Conservation (phyloP, 2,113 vertebrate genomes). For the Alaudala cheleensis region DNA sequence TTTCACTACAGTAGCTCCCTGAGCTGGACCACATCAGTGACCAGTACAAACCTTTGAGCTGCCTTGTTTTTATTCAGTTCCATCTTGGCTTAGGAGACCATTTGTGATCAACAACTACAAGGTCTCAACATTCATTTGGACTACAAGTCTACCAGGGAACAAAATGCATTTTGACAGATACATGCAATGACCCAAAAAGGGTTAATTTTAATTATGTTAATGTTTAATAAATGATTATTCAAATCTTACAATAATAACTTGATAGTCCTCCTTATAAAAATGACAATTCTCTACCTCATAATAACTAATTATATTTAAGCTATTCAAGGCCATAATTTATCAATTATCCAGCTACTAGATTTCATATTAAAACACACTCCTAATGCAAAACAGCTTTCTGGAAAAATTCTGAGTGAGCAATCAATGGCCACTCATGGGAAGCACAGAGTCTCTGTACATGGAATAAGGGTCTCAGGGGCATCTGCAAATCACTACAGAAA, state of each 20-base stretch:
- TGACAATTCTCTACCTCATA: background rate
- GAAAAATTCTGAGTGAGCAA: background rate
- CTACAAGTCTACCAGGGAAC: background rate
- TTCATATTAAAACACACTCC: background rate
- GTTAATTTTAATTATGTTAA: background rate
- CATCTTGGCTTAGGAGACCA: background rate
- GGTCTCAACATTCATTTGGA: background rate
- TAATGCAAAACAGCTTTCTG: background rate
- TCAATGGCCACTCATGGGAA: background rate
- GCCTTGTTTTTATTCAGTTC: background rate
- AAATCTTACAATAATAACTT: background rate
- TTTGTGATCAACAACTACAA: background rate
- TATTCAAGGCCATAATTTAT: background rate
- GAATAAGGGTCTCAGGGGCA: fast-evolving
- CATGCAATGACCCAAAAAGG: background rate
- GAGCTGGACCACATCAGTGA: background rate
- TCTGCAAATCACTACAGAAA: background rate
- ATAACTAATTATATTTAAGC: background rate
- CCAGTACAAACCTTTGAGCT: background rate
- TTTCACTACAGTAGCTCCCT: background rate
- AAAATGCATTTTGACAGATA: background rate
- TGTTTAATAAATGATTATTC: background rate
- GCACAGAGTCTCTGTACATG: no score
- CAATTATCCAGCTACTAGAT: background rate
- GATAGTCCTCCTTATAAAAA: background rate